A percentile compares a stretch with the other conserved stretches of the same genome.
These are phyloP conservation scores for Sepiola atlantica DNA, from an alignment of 2,888 invertebrate genomes.

Conservation along the genomic window DNA sequence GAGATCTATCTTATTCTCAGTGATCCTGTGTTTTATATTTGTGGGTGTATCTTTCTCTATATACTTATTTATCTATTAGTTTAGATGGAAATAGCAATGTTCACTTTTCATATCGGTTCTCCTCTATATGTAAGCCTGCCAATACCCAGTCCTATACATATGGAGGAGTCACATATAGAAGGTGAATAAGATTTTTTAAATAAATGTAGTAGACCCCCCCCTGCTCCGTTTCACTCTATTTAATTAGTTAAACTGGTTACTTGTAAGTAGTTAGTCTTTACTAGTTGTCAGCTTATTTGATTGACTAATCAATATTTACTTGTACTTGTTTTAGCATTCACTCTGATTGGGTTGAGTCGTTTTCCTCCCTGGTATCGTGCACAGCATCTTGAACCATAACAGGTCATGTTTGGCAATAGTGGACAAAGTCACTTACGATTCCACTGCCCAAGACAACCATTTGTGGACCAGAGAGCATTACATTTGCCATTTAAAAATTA, in stretches of 20 bases:
- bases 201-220: neutral
- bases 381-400: too few species aligned
- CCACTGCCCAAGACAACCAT: too few species aligned
- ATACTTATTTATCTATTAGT: neutral
- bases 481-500: too few species aligned
- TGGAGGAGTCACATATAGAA: neutral
- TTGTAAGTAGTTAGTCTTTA: neutral
- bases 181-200: neutral
- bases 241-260: neutral
- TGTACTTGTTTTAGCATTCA: too few species aligned
- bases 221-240: neutral
- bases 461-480: too few species aligned
- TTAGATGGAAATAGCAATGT: neutral
- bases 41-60: neutral
- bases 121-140: neutral
- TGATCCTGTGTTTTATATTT: neutral
- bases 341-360: too few species aligned
- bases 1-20: neutral
- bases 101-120: neutral
- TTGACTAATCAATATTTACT: neutral
- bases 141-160: neutral
- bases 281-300: neutral
- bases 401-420: too few species aligned
- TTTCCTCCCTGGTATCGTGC: too few species aligned
- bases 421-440: too few species aligned